Percentiles rank a stretch among this genome's conserved stretches.
Conservation (phyloP, 2,888 invertebrate genomes). For the Drosophila rellima region DNA sequence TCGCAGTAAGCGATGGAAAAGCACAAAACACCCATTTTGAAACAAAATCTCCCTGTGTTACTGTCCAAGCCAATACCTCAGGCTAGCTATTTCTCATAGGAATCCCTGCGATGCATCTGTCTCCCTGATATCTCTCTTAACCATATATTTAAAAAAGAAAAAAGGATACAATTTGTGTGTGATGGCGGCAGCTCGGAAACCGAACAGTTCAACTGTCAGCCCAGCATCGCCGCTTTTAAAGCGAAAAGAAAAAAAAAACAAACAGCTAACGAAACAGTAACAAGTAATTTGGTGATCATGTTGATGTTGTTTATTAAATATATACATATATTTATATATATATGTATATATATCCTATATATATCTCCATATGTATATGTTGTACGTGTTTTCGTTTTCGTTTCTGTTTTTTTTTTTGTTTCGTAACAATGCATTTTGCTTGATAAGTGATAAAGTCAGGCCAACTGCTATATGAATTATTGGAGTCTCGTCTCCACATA, state of each 20-base stretch:
- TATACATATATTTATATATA: slow-evolving; percentile 25
- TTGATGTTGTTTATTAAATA: slow-evolving; percentile 60
- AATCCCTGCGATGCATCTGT: slow-evolving; percentile 13
- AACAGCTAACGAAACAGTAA: slow-evolving; percentile 48
- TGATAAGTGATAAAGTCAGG: slow-evolving; percentile 69
- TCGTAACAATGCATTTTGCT: slow-evolving; percentile 71
- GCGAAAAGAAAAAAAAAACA: slow-evolving; percentile 17
- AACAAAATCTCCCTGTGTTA: slow-evolving; percentile 40
- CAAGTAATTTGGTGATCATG: slow-evolving; percentile 73
- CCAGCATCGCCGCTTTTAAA: slow-evolving; percentile 5
- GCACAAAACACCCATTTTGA: background rate
- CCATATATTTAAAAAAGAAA: slow-evolving; percentile 9
- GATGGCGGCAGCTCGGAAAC: slow-evolving; percentile 46
- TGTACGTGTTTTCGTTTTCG: slow-evolving; percentile 17
- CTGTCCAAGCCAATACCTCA: slow-evolving; percentile 33
- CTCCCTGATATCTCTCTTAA: slow-evolving; percentile 60
- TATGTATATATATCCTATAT: slow-evolving; percentile 23
- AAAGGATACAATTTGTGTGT: slow-evolving; percentile 55
- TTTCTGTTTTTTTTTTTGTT: slow-evolving; percentile 18
- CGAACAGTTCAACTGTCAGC: slow-evolving; percentile 57
- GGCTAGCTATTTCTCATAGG: slow-evolving; percentile 42
- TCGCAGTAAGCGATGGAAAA: slow-evolving; percentile 57
- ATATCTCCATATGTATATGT: slow-evolving; percentile 19
- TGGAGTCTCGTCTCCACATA: slow-evolving; percentile 4
- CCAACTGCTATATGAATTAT: slow-evolving; percentile 52